Conservation (phyloP, 2,113 vertebrate species). For the Tamias sibiricus region DNA sequence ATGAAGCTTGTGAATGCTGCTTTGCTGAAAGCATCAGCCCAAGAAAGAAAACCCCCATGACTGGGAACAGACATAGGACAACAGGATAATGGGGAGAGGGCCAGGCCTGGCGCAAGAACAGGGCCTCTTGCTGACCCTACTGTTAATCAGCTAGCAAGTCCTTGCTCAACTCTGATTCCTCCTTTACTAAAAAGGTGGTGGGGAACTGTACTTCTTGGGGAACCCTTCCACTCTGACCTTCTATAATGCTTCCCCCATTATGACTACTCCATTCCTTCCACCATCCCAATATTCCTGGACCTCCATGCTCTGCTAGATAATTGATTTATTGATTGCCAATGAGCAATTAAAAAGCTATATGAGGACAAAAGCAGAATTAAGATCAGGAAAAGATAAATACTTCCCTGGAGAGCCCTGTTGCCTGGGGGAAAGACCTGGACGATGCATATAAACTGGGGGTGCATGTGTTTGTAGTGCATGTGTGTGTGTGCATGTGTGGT, state of each 20-base stretch:
- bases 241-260: neutral
- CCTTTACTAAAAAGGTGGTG: neutral
- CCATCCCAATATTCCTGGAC: neutral
- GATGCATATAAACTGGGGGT: neutral
- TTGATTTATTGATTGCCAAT: neutral
- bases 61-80: neutral
- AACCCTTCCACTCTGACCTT: no score
- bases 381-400: neutral
- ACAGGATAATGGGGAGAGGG: neutral
- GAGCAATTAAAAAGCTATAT: neutral
- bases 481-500: neutral
- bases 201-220: fast-evolving
- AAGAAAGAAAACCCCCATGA: neutral
- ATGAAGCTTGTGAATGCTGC: neutral
- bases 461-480: no score
- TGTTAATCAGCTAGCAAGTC: neutral
- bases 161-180: neutral
- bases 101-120: neutral
- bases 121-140: neutral
- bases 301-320: neutral
- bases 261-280: neutral
- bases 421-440: neutral
- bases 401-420: neutral
- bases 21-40: neutral
- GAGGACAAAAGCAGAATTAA: neutral